A percentile compares a stretch with the other conserved stretches of the same genome.
These are phyloP conservation scores for Tenrec ecaudatus DNA, from an alignment of 2,113 vertebrate species.

Conservation along the genomic window DNA sequence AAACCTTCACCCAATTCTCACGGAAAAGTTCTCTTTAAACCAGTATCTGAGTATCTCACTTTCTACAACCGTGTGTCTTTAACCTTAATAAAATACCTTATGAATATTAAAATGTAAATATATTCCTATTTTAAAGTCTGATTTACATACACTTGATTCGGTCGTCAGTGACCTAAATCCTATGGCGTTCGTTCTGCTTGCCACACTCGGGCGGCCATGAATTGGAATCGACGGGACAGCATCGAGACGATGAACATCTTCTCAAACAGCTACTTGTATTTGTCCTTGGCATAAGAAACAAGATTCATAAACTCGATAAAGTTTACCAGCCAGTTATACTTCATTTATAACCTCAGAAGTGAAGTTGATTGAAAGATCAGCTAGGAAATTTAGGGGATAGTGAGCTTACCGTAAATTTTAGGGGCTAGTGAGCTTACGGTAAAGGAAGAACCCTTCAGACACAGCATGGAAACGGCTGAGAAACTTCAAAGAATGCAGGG, in stretches of 20 bases:
- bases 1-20: no score
- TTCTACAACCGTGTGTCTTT: no score
- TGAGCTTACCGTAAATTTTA: background rate
- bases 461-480: background rate
- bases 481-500: background rate
- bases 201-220: background rate
- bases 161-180: background rate
- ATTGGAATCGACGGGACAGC: background rate
- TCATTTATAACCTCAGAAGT: background rate
- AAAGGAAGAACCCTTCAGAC: background rate
- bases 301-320: slow-evolving; percentile 10
- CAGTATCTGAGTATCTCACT: no score
- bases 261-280: slow-evolving; percentile 17
- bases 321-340: background rate
- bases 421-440: background rate
- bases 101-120: no score
- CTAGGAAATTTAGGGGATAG: background rate
- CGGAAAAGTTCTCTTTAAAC: no score
- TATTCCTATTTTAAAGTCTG: background rate
- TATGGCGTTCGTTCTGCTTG: background rate
- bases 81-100: no score
- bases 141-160: background rate
- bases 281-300: slow-evolving; percentile 8
- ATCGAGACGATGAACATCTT: background rate
- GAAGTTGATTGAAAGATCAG: slow-evolving; percentile 19